Evolutionary conservation across 1,140 invertebrate species (phyloP).

Genomic region (Cydia fagiglandana): DNA sequence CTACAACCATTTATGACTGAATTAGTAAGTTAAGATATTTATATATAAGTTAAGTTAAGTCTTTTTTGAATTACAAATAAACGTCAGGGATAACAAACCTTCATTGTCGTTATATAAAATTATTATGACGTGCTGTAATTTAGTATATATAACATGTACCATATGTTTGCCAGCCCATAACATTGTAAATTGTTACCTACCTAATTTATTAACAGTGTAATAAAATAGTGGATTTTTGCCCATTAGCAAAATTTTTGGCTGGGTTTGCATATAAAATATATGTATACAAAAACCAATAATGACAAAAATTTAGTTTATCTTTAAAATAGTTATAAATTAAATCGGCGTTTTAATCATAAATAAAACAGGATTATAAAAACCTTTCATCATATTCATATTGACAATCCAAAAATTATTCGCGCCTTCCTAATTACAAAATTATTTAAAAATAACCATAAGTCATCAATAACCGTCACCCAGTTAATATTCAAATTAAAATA

Average conservation of each 20-base stretch:
- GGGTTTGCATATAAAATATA: too few species aligned
- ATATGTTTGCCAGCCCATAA: too few species aligned
- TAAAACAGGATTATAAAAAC: background rate
- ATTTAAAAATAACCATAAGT: conserved; percentile 27
- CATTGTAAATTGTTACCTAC: too few species aligned
- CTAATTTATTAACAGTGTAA: too few species aligned
- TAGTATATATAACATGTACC: too few species aligned
- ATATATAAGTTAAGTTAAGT: background rate
- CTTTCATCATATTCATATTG: background rate
- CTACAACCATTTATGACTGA: conserved; percentile 2
- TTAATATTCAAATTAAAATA: conserved; percentile 30
- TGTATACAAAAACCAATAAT: too few species aligned
- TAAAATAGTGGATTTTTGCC: too few species aligned
- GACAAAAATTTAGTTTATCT: too few species aligned
- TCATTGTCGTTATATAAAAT: too few species aligned
- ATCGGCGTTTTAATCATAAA: background rate
- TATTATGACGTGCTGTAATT: too few species aligned
- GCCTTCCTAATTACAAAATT: background rate
- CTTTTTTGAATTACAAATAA: background rate
- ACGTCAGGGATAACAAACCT: background rate
- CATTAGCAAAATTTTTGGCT: too few species aligned
- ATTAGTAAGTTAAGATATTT: background rate
- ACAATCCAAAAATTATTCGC: background rate
- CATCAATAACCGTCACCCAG: conserved; percentile 28
- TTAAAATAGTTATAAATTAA: too few species aligned